These are phyloP conservation scores for Drosophila helvetica DNA, from an alignment of 2,888 invertebrate species.

Conservation along the genomic window DNA sequence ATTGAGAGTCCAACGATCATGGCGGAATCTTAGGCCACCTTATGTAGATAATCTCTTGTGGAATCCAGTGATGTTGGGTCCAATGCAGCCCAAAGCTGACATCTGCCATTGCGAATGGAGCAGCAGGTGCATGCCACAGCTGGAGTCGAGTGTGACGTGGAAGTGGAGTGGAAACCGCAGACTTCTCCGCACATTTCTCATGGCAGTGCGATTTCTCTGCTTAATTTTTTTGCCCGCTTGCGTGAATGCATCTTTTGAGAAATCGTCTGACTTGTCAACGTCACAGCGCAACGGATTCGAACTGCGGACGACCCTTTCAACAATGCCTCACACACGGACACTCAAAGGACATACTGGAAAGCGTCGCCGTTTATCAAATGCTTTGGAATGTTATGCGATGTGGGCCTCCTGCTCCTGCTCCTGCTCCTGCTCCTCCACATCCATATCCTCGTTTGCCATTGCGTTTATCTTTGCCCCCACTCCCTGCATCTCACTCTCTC, in stretches of 20 bases:
- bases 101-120: conserved; percentile 7
- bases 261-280: conserved; percentile 71
- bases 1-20: neutral
- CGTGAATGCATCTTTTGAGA: conserved; percentile 37
- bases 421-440: too few species aligned
- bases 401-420: conserved; percentile 25
- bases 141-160: neutral
- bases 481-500: neutral
- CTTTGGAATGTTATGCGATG: conserved; percentile 58
- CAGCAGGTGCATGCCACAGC: conserved; percentile 6
- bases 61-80: too few species aligned
- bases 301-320: conserved; percentile 39
- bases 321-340: conserved; percentile 7
- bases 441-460: neutral
- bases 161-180: neutral
- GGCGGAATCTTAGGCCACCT: too few species aligned
- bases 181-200: neutral
- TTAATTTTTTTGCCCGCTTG: conserved; percentile 10
- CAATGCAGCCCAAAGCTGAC: neutral
- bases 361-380: conserved; percentile 69
- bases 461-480: conserved; percentile 43
- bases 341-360: conserved; percentile 7
- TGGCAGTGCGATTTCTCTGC: conserved; percentile 2
- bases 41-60: too few species aligned
- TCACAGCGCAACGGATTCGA: conserved; percentile 37